These are phyloP conservation scores for Torymus aiolomorphi DNA, from an alignment of 2,888 invertebrate genomes.

Conservation along the genomic window DNA sequence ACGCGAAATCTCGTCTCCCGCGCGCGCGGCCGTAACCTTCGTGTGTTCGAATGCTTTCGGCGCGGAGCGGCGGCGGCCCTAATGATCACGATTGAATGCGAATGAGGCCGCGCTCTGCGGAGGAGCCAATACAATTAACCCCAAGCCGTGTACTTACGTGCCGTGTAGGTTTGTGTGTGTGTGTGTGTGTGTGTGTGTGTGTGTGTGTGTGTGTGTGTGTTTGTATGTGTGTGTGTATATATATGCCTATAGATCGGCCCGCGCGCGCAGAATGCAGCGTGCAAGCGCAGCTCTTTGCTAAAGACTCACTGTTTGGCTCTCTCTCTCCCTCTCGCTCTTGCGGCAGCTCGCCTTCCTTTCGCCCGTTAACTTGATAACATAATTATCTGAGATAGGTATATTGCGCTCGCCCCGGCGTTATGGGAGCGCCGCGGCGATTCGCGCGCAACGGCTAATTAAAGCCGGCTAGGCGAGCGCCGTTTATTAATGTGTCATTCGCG, in stretches of 20 bases:
- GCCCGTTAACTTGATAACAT: conserved; percentile 44
- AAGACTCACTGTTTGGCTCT: too few species aligned
- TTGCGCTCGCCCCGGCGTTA: background rate
- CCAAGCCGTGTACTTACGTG: background rate
- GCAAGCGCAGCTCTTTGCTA: too few species aligned
- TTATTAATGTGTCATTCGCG: conserved; percentile 37
- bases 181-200: too few species aligned
- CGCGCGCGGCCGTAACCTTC: background rate
- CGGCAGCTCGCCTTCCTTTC: background rate
- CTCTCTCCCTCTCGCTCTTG: too few species aligned
- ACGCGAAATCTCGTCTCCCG: conserved; percentile 23
- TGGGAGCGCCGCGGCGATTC: conserved; percentile 7
- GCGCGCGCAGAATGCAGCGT: too few species aligned
- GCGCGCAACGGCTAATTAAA: conserved; percentile 35
- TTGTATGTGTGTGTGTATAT: too few species aligned
- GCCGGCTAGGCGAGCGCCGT: background rate
- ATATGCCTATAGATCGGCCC: too few species aligned
- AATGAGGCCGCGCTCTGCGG: conserved; percentile 63
- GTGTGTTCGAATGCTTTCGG: conserved; percentile 68
- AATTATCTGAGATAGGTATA: conserved; percentile 30
- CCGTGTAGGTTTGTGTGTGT: too few species aligned
- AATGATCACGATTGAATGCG: conserved; percentile 74
- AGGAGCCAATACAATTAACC: conserved; percentile 73
- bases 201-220: too few species aligned
- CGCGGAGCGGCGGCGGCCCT: conserved; percentile 60